Evolutionary conservation across 2,797 vertebrate species (phyloP).

Genomic region (Liasis olivaceus): DNA sequence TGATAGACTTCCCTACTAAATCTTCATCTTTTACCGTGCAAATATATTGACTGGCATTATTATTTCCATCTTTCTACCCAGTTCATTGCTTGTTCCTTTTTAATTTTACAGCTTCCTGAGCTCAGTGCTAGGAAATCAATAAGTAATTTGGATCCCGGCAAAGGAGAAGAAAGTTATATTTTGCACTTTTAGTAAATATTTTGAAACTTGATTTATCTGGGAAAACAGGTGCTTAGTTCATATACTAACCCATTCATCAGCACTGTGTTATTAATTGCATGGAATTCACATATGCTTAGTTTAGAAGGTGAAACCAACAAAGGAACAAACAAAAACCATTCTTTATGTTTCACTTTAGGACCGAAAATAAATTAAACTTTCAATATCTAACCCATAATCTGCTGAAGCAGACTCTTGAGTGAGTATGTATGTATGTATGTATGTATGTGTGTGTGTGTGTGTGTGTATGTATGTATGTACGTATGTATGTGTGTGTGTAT

Average conservation of each 20-base stretch:
- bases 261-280: constrained; percentile 72
- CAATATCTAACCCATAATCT: neutral
- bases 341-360: constrained; percentile 62
- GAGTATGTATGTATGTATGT: too few relatives aligned
- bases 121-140: constrained; percentile 76
- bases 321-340: constrained; percentile 66
- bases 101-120: constrained; percentile 75
- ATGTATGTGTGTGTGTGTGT: too few relatives aligned
- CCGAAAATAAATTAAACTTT: constrained; percentile 7
- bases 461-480: too few relatives aligned
- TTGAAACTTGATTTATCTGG: constrained; percentile 69
- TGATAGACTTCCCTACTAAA: constrained; percentile 35
- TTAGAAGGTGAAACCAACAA: constrained; percentile 69
- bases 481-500: too few relatives aligned
- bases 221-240: constrained; percentile 69
- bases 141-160: constrained; percentile 76
- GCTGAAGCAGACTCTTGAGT: neutral
- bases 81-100: constrained; percentile 67
- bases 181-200: constrained; percentile 69
- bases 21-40: constrained; percentile 45
- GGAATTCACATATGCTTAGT: constrained; percentile 71
- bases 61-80: constrained; percentile 52
- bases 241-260: constrained; percentile 68
- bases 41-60: constrained; percentile 51
- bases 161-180: constrained; percentile 72